phyloP scores from a whole-genome alignment of 2,113 vertebrate genomes.

The Pituophis catenifer region DNA sequence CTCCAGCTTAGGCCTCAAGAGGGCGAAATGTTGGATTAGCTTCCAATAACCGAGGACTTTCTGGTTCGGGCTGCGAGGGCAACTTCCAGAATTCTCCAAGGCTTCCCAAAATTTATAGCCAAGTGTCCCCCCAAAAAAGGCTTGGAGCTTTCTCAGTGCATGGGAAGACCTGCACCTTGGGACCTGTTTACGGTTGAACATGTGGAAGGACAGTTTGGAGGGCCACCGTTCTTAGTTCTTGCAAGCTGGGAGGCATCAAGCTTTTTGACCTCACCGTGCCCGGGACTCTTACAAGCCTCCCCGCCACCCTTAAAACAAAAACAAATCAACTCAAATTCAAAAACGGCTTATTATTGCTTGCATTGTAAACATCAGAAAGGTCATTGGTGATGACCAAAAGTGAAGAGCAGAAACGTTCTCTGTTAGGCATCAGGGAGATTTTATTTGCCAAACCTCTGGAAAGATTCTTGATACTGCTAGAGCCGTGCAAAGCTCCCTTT shows the following conservation, averaged over 20 bases:
- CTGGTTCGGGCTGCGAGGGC: not conserved
- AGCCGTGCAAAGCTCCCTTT: not conserved
- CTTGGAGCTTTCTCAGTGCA: no score
- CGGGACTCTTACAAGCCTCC: not conserved
- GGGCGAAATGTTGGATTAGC: not conserved
- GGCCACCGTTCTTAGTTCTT: not conserved
- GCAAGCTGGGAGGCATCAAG: not conserved
- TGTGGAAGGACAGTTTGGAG: not conserved
- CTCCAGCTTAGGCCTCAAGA: not conserved
- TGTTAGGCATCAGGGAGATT: constrained; percentile 21
- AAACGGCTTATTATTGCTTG: constrained; percentile 52
- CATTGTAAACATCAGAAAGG: constrained; percentile 17
- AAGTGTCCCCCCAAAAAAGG: not conserved
- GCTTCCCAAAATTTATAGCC: not conserved
- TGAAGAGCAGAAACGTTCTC: not conserved
- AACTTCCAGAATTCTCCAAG: not conserved
- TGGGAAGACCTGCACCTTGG: not conserved
- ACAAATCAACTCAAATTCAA: no score
- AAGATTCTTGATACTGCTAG: not conserved
- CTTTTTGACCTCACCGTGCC: not conserved
- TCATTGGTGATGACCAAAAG: not conserved
- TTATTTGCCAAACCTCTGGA: not conserved
- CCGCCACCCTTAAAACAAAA: not conserved
- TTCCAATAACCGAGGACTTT: not conserved
- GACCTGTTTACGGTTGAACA: not conserved